A percentile compares a stretch with the other conserved stretches of the same genome.
These are phyloP conservation scores for Cotesia glomerata DNA, from an alignment of 1,140 invertebrate species.

Conservation along the genomic window DNA sequence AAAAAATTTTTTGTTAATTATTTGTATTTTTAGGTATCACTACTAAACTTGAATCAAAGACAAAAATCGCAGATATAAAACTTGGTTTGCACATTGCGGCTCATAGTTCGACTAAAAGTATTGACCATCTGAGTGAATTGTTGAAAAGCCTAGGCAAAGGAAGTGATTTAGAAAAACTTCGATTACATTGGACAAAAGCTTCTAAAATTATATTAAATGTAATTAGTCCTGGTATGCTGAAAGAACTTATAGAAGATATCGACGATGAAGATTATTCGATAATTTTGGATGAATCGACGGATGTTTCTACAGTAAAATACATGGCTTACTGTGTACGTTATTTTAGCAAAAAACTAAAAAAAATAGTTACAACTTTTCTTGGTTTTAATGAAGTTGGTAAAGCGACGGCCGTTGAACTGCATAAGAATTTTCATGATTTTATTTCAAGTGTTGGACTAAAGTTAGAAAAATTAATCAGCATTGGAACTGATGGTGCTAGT, in stretches of 20 bases:
- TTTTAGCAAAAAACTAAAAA: constrained; percentile 40
- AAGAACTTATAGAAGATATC: constrained; percentile 46
- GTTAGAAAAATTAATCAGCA: too few relatives aligned
- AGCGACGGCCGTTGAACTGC: constrained; percentile 24
- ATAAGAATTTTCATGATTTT: too few relatives aligned
- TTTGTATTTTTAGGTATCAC: background rate
- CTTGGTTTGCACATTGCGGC: constrained; percentile 30
- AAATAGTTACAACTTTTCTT: constrained; percentile 44
- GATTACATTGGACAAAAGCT: constrained; percentile 50
- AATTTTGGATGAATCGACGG: constrained; percentile 57
- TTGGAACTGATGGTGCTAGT: too few relatives aligned
- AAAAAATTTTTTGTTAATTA: background rate
- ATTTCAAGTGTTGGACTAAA: too few relatives aligned
- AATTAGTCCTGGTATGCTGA: constrained; percentile 44
- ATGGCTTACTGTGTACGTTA: constrained; percentile 52
- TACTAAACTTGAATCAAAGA: background rate
- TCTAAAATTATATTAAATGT: constrained; percentile 51
- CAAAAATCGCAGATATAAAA: constrained; percentile 27
- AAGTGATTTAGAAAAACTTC: constrained; percentile 26
- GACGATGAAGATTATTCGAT: constrained; percentile 48
- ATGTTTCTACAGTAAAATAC: constrained; percentile 47
- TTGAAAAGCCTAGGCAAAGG: constrained; percentile 18
- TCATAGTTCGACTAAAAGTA: constrained; percentile 24
- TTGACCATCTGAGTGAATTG: constrained; percentile 26
- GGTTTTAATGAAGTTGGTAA: constrained; percentile 34